Conservation (phyloP, 2,888 invertebrate genomes). For the Capitulum mitella region DNA sequence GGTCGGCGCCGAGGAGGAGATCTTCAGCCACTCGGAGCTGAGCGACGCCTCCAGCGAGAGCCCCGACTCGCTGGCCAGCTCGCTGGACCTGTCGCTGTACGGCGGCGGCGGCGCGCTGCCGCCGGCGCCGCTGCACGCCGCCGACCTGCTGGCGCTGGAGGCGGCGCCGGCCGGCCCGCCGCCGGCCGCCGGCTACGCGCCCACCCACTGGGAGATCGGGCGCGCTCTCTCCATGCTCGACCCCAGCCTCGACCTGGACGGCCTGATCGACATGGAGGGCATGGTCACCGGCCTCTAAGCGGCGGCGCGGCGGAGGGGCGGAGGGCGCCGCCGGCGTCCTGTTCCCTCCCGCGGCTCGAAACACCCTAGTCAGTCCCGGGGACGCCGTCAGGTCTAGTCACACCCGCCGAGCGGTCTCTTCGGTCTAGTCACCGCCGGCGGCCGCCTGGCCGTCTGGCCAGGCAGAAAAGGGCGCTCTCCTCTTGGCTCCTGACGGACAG, state of each 20-base stretch:
- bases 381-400: too few species aligned
- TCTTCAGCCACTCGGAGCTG: constrained; percentile 35
- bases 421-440: neutral
- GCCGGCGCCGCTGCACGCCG: neutral
- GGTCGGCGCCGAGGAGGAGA: constrained; percentile 34
- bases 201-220: constrained; percentile 34
- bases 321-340: too few species aligned
- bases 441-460: neutral
- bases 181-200: neutral
- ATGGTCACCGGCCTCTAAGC: constrained; percentile 20
- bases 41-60: constrained; percentile 36
- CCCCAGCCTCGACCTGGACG: constrained; percentile 36
- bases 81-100: constrained; percentile 30
- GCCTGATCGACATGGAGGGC: constrained; percentile 35
- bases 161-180: neutral
- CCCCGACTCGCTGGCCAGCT: constrained; percentile 32
- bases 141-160: neutral
- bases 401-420: too few species aligned
- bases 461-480: too few species aligned
- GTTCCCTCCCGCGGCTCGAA: too few species aligned
- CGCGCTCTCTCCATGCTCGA: constrained; percentile 35
- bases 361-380: too few species aligned
- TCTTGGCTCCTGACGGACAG: too few species aligned
- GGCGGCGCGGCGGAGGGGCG: neutral
- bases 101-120: neutral